These are phyloP conservation scores for Urocynchramus pylzowi DNA, from an alignment of 2,113 vertebrate genomes.

Conservation along the genomic window DNA sequence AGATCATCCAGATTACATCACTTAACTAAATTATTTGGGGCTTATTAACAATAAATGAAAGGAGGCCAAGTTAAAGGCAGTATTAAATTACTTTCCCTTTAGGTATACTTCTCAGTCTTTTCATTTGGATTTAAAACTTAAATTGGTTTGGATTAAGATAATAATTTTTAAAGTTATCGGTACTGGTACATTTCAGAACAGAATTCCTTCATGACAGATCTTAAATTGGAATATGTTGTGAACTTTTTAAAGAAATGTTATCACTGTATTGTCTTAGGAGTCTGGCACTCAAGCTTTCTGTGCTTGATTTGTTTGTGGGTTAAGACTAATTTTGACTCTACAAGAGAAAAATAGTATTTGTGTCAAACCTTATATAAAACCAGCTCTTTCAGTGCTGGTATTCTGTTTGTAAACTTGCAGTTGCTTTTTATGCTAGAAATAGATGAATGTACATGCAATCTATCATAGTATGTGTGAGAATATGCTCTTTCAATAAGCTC, in stretches of 20 bases:
- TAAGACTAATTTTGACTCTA: not conserved
- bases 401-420: not conserved
- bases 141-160: not conserved
- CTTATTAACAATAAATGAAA: not conserved
- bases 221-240: not conserved
- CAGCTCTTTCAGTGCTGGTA: not conserved
- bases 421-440: not conserved
- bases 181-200: not conserved
- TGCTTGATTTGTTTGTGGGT: not conserved
- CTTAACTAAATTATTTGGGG: not conserved
- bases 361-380: not conserved
- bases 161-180: not conserved
- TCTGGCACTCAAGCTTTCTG: not conserved
- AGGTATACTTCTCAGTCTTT: not conserved
- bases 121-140: not conserved
- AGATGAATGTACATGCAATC: not conserved
- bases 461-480: not conserved
- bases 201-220: not conserved
- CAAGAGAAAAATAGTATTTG: not conserved
- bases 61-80: not conserved
- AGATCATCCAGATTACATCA: not conserved
- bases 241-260: not conserved
- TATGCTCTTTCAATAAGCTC: not conserved
- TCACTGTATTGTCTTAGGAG: not conserved
- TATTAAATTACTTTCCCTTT: not conserved